Evolutionary conservation across 2,888 invertebrate genomes (phyloP).

Genomic region (Margaritifera margaritifera): DNA sequence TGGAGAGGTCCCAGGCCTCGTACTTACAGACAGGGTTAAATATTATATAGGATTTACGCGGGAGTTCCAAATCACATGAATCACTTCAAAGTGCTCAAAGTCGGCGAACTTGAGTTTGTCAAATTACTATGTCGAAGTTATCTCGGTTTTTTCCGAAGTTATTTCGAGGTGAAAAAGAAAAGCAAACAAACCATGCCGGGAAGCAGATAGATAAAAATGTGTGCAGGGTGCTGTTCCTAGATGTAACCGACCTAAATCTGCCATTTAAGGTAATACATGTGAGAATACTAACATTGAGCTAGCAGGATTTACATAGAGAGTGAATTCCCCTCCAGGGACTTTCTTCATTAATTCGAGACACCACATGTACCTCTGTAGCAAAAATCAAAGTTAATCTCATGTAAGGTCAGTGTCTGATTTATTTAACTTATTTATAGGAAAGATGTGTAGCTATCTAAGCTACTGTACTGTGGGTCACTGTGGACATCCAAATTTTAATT

Average conservation of each 20-base stretch:
- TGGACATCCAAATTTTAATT: too few species aligned
- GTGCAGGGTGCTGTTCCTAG: slow-evolving; percentile 55
- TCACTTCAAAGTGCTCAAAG: slow-evolving; percentile 1
- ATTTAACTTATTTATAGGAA: too few species aligned
- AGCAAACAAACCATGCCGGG: slow-evolving; percentile 19
- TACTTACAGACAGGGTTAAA: slow-evolving; percentile 1
- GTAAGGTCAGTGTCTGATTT: too few species aligned
- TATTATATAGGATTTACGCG: slow-evolving; percentile 8
- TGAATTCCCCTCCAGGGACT: not conserved
- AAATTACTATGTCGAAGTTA: slow-evolving; percentile 35
- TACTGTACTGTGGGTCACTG: too few species aligned
- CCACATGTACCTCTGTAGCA: too few species aligned
- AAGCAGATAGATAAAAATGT: slow-evolving; percentile 40
- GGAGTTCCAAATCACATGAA: not conserved
- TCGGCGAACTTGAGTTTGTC: not conserved
- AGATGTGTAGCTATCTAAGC: too few species aligned
- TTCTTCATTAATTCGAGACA: too few species aligned
- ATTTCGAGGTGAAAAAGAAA: slow-evolving; percentile 52
- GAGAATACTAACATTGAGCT: not conserved
- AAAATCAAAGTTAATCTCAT: too few species aligned
- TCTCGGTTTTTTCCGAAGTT: slow-evolving; percentile 61
- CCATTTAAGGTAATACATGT: slow-evolving; percentile 54
- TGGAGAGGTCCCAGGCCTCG: too few species aligned
- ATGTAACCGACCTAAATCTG: slow-evolving; percentile 57
- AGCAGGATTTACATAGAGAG: slow-evolving; percentile 1